Conservation (phyloP, 2,888 invertebrate species). For the Eupelmus urozonus region DNA sequence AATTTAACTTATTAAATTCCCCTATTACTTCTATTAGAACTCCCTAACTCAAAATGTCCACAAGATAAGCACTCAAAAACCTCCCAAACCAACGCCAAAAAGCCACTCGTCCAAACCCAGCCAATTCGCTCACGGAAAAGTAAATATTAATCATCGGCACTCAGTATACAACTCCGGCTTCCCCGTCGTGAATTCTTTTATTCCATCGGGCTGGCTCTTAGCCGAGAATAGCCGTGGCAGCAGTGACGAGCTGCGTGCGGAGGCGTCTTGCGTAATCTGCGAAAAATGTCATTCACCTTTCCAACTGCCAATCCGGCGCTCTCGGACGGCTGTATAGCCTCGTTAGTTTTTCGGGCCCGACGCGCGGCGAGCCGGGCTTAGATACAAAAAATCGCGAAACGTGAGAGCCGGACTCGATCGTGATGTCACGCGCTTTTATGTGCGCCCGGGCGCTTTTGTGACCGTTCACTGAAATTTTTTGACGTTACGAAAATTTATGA, state of each 20-base stretch:
- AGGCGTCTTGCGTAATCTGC: constrained; percentile 53
- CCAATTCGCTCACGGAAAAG: neutral
- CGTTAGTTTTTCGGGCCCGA: constrained; percentile 25
- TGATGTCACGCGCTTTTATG: constrained; percentile 18
- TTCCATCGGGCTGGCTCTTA: constrained; percentile 59
- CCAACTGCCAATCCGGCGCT: constrained; percentile 4
- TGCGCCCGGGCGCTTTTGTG: too few species aligned
- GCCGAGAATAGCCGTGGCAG: constrained; percentile 60
- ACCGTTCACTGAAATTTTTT: too few species aligned
- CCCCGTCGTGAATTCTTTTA: constrained; percentile 42
- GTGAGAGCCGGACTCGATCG: constrained; percentile 13
- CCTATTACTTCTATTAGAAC: too few species aligned
- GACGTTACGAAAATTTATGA: too few species aligned
- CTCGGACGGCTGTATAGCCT: neutral
- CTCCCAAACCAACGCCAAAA: too few species aligned
- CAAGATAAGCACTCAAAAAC: too few species aligned
- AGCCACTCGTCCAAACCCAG: too few species aligned
- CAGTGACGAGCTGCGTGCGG: neutral
- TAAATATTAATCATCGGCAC: constrained; percentile 35
- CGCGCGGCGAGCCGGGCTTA: too few species aligned
- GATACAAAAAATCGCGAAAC: neutral
- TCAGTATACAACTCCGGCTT: too few species aligned
- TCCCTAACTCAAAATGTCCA: too few species aligned
- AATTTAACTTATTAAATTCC: too few species aligned
- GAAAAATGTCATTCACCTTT: constrained; percentile 58